Evolutionary conservation across 2,888 invertebrate genomes (phyloP), one percentile per base, ranked within the genome.

Genomic region (Theretra japonica): DNA sequence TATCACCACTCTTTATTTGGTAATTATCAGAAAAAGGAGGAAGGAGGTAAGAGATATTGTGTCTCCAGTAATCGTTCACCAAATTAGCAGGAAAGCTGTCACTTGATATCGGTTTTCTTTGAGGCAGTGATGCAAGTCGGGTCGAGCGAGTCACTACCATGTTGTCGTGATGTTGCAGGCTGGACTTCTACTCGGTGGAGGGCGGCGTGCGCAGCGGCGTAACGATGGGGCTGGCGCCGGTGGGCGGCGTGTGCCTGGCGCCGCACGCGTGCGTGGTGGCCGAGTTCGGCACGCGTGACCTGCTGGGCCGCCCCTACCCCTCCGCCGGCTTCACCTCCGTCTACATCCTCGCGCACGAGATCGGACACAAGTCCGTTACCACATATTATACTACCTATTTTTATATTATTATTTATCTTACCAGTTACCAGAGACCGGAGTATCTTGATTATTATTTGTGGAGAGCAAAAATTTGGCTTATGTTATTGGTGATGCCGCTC

Each of bases 241-340:
- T 97, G 69, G 96, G 96, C 33, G 97, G 97, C 30, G 96, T 97
- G 70, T 97, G 97, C 85, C 91, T 96, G 76, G 95, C 96, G 19
- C 94, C 96, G 80, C 97, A 96, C 85, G 95, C 96, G 19, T 97
- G 97, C 83, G 96, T 97, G 21, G 97, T 97, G 68, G 96, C 97
- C 1, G 97, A 97, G 93, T 95, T 97, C 79, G 97, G 97, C 59
- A 96, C 96, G 0, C 95, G 95, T 1, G 97, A 97, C 89, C 89
- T 95, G 60, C 95, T 96, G 80, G 97, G 97, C 68, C 96, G 97
- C 75, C 97, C 97, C 2, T 97, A 97, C 89, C 97, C 97, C 5
- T 97, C 97, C 56, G 97, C 97, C 30, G 97, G 97, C n/a, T 97
- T 97, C 87, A 97, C 97, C 23, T 97, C 97, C 69, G 96, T 97